Base-by-base conservation (phyloP, 64 coral and sea anemone genomes). In the Platygyra sinensis region DNA sequence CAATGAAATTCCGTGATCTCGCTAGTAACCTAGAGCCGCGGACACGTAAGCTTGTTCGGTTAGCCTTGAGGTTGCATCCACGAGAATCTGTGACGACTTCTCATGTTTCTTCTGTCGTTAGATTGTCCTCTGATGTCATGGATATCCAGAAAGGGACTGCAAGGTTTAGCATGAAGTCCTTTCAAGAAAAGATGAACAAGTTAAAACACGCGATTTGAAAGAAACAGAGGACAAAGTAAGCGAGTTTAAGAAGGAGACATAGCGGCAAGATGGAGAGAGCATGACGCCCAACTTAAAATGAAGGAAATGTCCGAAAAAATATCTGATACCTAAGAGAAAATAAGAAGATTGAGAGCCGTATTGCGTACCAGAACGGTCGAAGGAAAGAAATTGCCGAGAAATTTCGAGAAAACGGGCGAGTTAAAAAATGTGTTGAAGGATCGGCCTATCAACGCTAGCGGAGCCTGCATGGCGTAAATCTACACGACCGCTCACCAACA, bases 341-440 rank as follows among this genome's bases (percentile, higher is more conserved):
- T 85, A 8, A 71, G 63, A 51, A 63, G 24, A 51, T 72, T 4
- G 81, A 85, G 8, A 24, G 10, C 38, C 62, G 63, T 8, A 85
- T 85, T 28, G 38, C 32, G 17, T 36, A 85, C 31, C 62, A 85
- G 30, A 85, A 85, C 24, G 33, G 38, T 46, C 32, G 81, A 2
- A 85, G 81, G 20, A 85, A 85, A 71, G 81, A 85, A 30, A 72
- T 85, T 19, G 63, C 81, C 1, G 81, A 85, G 39, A 85, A 85
- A 28, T 85, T 24, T 10, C 81, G 81, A 24, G 81, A 85, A 71
- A 85, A 85, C 38, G 19, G 19, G 20, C 63, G 81, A 25, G 81
- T 85, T 67, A 51, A 15, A n/a, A 25, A 38, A 85, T 49, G 81
- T 46, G 42, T 85, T 67, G 62, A 85, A 29, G 81, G 63, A 4